Evolutionary conservation across 2,797 vertebrate species (phyloP), one percentile per base, ranked within the genome.

Genomic region (Cyclopterus lumpus): DNA sequence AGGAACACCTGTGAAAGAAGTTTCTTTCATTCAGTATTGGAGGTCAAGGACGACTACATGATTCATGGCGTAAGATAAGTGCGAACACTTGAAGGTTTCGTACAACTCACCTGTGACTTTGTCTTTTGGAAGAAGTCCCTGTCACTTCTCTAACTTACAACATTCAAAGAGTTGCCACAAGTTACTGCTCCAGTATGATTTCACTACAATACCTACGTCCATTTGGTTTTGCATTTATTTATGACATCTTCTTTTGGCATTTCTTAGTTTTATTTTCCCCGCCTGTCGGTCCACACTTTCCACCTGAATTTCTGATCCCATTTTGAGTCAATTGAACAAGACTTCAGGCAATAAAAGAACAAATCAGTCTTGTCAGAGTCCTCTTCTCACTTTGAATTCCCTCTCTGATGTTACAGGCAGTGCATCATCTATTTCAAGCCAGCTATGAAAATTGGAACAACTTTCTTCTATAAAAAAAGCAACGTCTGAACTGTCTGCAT

Each of bases 301-400:
- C 63, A 49, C 11, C 66, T 49, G 48, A 28, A 67, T 83, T 85
- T 80, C 36, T 58, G 44, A 78, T 76, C 40, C 40, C 36, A 80
- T 77, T n/a, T 76, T 74, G 57, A 82, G 70, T 83, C 83, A 86
- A 77, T 42, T 69, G 69, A 82, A 73, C 72, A 71, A 81, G 32
- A 73, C 77, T 72, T 57, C 60, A 40, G 74, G 84, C 75, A 69
- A 77, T 26, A 66, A 75, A 85, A 65, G 60, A 85, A 83, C 79
- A 85, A 84, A 71, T 65, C 67, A 77, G 57, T 36, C 81, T 73
- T 84, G 77, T 77, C 71, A 69, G 69, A 77, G 44, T 46, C 73
- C 79, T 79, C 60, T 32, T 76, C 32, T 82, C 42, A 64, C 77
- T 85, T 86, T 87, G 70, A 83, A 62, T 82, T 73, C 67, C 60